These are phyloP conservation scores for Stenoptilia bipunctidactyla DNA, from an alignment of 2,888 invertebrate genomes.

Conservation along the genomic window DNA sequence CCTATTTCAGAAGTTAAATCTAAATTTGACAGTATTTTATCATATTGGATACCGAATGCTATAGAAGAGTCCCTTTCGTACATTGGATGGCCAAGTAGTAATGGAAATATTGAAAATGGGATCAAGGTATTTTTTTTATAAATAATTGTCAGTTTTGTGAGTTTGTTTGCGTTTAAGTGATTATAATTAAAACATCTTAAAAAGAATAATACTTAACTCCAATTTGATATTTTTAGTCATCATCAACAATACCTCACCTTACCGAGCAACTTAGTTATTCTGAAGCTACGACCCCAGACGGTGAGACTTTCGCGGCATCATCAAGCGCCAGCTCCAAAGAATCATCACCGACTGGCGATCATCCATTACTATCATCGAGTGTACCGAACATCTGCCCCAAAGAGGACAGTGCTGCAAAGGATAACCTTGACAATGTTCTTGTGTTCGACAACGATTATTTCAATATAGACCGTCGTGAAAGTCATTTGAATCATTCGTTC, in stretches of 20 bases:
- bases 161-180: not conserved
- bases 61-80: conserved; percentile 89
- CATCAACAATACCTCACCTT: conserved; percentile 82
- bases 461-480: conserved; percentile 31
- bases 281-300: conserved; percentile 79
- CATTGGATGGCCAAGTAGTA: conserved; percentile 80
- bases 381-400: conserved; percentile 40
- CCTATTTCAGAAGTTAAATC: conserved; percentile 34
- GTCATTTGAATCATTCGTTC: conserved; percentile 38
- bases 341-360: conserved; percentile 73
- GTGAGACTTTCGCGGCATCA: conserved; percentile 74
- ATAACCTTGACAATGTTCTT: conserved; percentile 28
- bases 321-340: conserved; percentile 68
- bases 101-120: conserved; percentile 27
- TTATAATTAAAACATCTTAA: not conserved
- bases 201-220: conserved; percentile 1
- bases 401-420: conserved; percentile 21
- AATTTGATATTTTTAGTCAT: conserved; percentile 43
- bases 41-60: conserved; percentile 87
- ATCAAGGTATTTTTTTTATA: conserved; percentile 27
- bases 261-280: conserved; percentile 82
- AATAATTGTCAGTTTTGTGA: not conserved
- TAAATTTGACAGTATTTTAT: conserved; percentile 83
- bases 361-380: conserved; percentile 39
- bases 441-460: conserved; percentile 55